Evolutionary conservation across 2,888 invertebrate species (phyloP).

Genomic region (Ecliptopera silaceata): DNA sequence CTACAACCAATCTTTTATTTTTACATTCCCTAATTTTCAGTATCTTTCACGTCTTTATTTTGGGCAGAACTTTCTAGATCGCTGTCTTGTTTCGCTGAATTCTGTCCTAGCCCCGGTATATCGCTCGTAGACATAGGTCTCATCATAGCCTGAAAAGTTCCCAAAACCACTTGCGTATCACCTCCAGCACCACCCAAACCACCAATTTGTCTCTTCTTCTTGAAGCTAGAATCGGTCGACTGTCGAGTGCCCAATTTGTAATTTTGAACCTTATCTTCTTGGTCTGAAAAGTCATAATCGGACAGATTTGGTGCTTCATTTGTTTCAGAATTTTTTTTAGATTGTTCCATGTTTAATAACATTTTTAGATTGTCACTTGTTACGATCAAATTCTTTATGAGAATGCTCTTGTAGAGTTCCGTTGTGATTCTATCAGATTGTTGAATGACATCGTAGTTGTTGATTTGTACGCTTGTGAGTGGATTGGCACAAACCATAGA

Average conservation of each 20-base stretch:
- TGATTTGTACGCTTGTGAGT: conserved; percentile 32
- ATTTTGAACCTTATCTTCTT: not conserved
- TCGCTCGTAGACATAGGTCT: conserved; percentile 43
- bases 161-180: conserved; percentile 49
- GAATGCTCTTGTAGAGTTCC: conserved; percentile 38
- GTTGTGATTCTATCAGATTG: conserved; percentile 23
- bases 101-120: conserved; percentile 28
- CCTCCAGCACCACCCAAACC: conserved; percentile 36
- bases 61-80: conserved; percentile 1
- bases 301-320: conserved; percentile 13
- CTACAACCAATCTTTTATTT: too few species aligned
- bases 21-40: not conserved
- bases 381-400: conserved; percentile 43
- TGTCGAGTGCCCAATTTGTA: too few species aligned
- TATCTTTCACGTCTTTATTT: conserved; percentile 1
- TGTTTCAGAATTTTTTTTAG: conserved; percentile 14
- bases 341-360: conserved; percentile 39
- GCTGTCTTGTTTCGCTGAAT: not conserved
- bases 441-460: conserved; percentile 31
- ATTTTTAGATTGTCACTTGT: conserved; percentile 46
- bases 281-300: conserved; percentile 7
- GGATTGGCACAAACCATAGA: conserved; percentile 18
- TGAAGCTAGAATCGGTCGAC: not conserved
- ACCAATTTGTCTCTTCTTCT: conserved; percentile 33
- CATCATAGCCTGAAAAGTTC: conserved; percentile 57